A percentile compares a stretch with the other conserved stretches of the same genome.
Evolutionary conservation across 2,797 vertebrate species (phyloP).

Genomic region (Crocodylus rhombifer): DNA sequence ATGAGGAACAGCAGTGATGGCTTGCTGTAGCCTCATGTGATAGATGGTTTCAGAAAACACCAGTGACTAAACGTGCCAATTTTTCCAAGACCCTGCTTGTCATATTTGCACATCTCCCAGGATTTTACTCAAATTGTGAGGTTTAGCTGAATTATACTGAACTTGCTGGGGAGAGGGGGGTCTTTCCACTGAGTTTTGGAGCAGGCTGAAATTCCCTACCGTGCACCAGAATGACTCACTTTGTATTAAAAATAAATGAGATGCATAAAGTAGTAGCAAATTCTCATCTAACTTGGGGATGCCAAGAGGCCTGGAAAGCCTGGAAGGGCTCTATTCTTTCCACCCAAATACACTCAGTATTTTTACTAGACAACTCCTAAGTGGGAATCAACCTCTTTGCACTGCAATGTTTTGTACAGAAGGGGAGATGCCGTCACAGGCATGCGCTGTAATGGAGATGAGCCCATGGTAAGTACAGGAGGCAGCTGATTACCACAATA

Average conservation of each 20-base stretch:
- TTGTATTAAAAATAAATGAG: not conserved
- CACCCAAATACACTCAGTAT: not conserved
- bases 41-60: not conserved
- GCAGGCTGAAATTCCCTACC: not conserved
- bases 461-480: not conserved
- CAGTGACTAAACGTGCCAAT: not conserved
- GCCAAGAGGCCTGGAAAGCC: not conserved
- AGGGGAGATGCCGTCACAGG: not conserved
- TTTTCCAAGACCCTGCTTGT: not conserved
- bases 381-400: not conserved
- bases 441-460: not conserved
- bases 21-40: not conserved
- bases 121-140: not conserved
- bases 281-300: not conserved
- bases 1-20: not conserved
- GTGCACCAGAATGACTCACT: not conserved
- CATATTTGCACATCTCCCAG: not conserved
- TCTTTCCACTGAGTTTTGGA: not conserved
- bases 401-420: fast-evolving
- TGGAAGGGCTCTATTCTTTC: not conserved
- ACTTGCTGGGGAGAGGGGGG: no score
- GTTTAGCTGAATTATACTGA: not conserved
- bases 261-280: no score
- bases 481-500: not conserved
- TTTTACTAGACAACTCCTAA: not conserved